Evolutionary conservation across 2,888 invertebrate genomes (phyloP).

Genomic region (Lycophotia porphyrea): DNA sequence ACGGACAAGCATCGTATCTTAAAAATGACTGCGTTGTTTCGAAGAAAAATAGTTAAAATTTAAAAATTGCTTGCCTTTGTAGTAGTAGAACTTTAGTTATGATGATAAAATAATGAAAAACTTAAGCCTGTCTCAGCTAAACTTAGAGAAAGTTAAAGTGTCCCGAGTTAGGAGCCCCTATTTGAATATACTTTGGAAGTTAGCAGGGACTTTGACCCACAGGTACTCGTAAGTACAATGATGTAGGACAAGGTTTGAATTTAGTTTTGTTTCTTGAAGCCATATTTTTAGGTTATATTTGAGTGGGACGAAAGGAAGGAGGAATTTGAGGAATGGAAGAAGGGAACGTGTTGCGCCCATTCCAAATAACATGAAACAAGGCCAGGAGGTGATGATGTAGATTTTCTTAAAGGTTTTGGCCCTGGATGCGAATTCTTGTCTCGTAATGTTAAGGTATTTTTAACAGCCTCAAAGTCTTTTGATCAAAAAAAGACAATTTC

Average conservation of each 20-base stretch:
- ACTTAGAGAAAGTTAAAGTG: constrained; percentile 40
- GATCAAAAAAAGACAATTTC: not conserved
- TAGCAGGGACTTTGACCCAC: constrained; percentile 12
- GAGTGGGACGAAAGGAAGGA: not conserved
- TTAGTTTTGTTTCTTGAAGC: not conserved
- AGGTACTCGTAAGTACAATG: not conserved
- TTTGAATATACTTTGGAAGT: constrained; percentile 46
- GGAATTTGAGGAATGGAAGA: too few species aligned
- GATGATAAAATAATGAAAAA: constrained; percentile 42
- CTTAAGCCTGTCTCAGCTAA: constrained; percentile 5
- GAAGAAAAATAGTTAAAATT: not conserved
- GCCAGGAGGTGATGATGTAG: not conserved
- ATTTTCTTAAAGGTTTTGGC: not conserved
- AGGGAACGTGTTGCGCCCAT: not conserved
- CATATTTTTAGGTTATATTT: not conserved
- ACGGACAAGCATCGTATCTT: not conserved
- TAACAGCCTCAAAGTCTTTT: not conserved
- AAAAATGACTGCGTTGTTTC: not conserved
- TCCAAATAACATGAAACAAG: not conserved
- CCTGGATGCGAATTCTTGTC: not conserved
- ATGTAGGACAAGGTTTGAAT: constrained; percentile 11
- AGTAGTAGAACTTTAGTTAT: not conserved
- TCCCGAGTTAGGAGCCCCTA: constrained; percentile 25
- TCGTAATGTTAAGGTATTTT: not conserved
- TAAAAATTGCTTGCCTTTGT: not conserved